Evolutionary conservation across 2,113 vertebrate species (phyloP), one percentile per base, ranked within the genome.

Genomic region (Nansenia antarctica): DNA sequence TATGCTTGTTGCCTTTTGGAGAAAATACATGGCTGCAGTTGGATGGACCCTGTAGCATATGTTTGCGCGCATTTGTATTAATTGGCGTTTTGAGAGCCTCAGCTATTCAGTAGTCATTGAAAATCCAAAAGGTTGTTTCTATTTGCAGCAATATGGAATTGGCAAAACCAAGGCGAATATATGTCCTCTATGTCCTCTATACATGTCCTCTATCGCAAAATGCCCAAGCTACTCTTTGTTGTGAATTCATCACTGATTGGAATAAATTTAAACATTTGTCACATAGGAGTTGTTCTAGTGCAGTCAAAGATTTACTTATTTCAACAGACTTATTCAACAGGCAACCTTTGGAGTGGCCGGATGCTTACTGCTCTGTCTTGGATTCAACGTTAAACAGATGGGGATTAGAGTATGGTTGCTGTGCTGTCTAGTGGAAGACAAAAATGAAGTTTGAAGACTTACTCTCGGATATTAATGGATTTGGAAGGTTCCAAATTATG

Each of bases 381-480:
- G 42, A 47, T 47, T 47, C 42, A n/a, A 47, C 14, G 42, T 18
- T 18, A 12, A 47, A 47, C 14, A 47, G 42, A n/a, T 15, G 0
- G 42, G n/a, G 42, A 18, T n/a, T 18, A n/a, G n/a, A n/a, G 5
- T 18, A n/a, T 7, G 15, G 12, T 47, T 18, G 42, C 42, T 18
- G 14, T 18, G 42, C 15, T 5, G 14, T 47, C n/a, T 47, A 2
- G 15, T 47, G 42, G n/a, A 2, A 18, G 7, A 47, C 42, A 15
- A 69, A 73, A 53, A 94, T 94, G 91, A 83, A 80, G 62, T 93
- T 94, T 54, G 93, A 94, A 60, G 90, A 91, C 39, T 68, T 94
- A 35, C 73, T 94, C 42, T 49, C 78, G 1, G 85, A 93, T 69
- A 88, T 18, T 0, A 88, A 89, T 0, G 89, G 90, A 73, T 94